Base-by-base conservation (phyloP, 2,113 vertebrate species). In the Sclerurus mexicanus region DNA sequence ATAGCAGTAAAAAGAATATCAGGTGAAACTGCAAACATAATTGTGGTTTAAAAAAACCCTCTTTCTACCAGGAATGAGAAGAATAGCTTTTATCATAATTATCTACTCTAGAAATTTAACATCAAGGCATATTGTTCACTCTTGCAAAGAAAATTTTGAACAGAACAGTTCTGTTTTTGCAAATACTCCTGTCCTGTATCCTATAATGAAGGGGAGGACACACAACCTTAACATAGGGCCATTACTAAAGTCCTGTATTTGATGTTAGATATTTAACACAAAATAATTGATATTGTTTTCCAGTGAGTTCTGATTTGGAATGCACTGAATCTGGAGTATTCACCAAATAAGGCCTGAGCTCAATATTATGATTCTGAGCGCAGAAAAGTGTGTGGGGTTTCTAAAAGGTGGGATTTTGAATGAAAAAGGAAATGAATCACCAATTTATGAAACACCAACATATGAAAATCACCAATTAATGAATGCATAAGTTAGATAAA, bases 381-480 rank as follows among this genome's bases (percentile, higher is more conserved):
- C 30, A 93, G 71, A 85, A 74, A 76, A 33, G 87, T 39, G 22
- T 14, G 49, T 37, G 69, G 66, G 6, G 28, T 59, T 89, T 86
- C 69, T 66, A 66, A 89, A 85, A 85, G 66, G 28, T 62, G 31
- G 25, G 23, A 62, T 39, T 69, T 49, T 77, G 72, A 91, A 64
- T 25, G 64, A 76, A 95, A 84, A 27, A 59, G 28, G 30, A 92
- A 92, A 88, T 72, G 60, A 89, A 77, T 69, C 55, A 85, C 35
- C 68, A 88, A 46, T 91, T 95, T 91, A 86, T 56, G 49, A 93
- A 96, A 73, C 50, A 93, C 35, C 19, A 74, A 59, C 27, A 77
- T 63, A 84, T 31, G 40, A 93, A 91, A 93, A 90, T 84, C 56
- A 44, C 68, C 73, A 96, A 86, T 92, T 96, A 95, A 95, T 8